These are phyloP conservation scores for Eubasilissa regina DNA, from an alignment of 1,140 invertebrate genomes.

Conservation along the genomic window DNA sequence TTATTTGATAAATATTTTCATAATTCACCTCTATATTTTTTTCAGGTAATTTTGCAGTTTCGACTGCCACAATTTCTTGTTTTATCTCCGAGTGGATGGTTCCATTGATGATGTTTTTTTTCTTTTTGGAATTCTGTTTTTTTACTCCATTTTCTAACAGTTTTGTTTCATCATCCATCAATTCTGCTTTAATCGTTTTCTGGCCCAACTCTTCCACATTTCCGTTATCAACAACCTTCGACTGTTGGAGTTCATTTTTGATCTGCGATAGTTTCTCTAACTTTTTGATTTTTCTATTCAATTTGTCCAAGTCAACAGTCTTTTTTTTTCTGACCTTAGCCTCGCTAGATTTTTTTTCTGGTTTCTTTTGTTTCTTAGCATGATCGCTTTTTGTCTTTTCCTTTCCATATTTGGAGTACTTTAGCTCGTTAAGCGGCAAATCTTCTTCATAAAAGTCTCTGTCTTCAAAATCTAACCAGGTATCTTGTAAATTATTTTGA, in stretches of 20 bases:
- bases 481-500: conserved; percentile 4
- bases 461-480: conserved; percentile 20
- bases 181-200: not conserved
- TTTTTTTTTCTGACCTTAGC: conserved; percentile 19
- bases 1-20: not conserved
- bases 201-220: not conserved
- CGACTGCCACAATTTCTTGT: not conserved
- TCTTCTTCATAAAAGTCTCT: conserved; percentile 36
- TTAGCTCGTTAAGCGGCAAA: conserved; percentile 26
- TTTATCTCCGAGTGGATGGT: not conserved
- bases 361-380: conserved; percentile 28
- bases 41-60: not conserved
- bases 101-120: not conserved
- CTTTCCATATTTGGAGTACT: not conserved
- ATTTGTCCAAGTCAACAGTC: conserved; percentile 7
- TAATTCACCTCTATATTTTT: not conserved
- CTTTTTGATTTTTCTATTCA: conserved; percentile 30
- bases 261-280: conserved; percentile 22
- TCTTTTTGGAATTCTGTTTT: not conserved
- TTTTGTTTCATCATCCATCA: not conserved
- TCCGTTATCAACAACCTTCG: not conserved
- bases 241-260: conserved; percentile 3
- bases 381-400: not conserved
- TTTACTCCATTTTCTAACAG: not conserved
- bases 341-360: not conserved